phyloP scores from a whole-genome alignment of 2,113 vertebrate species.

The Sprattus sprattus region DNA sequence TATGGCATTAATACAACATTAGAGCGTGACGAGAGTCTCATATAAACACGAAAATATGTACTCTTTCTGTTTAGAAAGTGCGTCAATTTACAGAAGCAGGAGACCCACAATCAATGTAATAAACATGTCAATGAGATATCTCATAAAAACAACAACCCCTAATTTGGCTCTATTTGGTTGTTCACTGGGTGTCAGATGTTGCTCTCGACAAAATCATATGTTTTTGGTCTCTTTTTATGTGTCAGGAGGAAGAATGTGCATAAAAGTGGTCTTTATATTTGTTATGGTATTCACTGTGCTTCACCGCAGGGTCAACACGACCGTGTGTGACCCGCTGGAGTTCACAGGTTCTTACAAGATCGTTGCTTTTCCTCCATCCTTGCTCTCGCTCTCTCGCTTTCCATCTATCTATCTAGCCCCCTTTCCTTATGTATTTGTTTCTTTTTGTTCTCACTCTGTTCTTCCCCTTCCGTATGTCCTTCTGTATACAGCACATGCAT shows the following conservation, averaged over 20 bases:
- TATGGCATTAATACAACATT: not conserved
- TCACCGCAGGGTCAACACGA: not conserved
- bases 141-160: not conserved
- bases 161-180: not conserved
- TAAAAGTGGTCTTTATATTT: slow-evolving; percentile 13
- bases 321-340: not conserved
- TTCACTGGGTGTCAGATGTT: not conserved
- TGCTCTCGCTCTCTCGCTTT: not conserved
- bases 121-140: not conserved
- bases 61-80: not conserved
- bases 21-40: not conserved
- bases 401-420: not conserved
- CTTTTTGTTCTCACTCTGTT: not conserved
- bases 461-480: not conserved
- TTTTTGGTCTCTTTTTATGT: not conserved
- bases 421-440: not conserved
- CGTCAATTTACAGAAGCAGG: not conserved
- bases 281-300: not conserved
- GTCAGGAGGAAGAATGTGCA: not conserved
- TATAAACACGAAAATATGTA: not conserved
- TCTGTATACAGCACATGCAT: not conserved
- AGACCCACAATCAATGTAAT: not conserved
- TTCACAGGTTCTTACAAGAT: not conserved
- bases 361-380: not conserved
- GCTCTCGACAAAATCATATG: not conserved